A percentile compares a stretch with the other conserved stretches of the same genome.
Conservation (phyloP, 2,113 vertebrate species). For the Heteronetta atricapilla region DNA sequence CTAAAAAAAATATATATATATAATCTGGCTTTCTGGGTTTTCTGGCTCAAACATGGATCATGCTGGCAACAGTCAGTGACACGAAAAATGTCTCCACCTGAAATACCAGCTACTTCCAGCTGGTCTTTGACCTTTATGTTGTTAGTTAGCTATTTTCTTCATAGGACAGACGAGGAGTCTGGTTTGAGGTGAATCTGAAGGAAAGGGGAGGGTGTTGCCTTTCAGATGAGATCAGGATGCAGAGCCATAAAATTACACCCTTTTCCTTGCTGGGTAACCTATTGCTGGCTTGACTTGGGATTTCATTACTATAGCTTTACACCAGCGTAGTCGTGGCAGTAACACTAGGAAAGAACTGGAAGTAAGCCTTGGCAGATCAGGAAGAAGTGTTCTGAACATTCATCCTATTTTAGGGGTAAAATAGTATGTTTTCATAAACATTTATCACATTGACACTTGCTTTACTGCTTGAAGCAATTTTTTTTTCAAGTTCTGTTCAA, state of each 20-base stretch:
- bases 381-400: neutral
- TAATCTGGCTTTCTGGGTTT: neutral
- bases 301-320: neutral
- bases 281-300: neutral
- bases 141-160: neutral
- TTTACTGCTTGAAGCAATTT: conserved; percentile 30
- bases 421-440: conserved; percentile 40
- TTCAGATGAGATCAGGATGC: neutral
- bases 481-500: conserved; percentile 34
- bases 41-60: neutral
- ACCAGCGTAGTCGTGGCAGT: neutral
- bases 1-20: neutral
- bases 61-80: neutral
- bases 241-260: neutral
- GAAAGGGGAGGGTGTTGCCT: neutral
- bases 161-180: neutral
- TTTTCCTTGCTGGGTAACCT: neutral
- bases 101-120: neutral
- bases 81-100: neutral
- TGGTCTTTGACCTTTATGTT: neutral
- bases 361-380: neutral
- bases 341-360: neutral
- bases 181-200: neutral
- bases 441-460: conserved; percentile 33
- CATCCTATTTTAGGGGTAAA: conserved; percentile 20